Percentiles rank a stretch among this genome's conserved stretches.
Evolutionary conservation across 2,113 vertebrate genomes (phyloP).

Genomic region (Tringa solitaria): DNA sequence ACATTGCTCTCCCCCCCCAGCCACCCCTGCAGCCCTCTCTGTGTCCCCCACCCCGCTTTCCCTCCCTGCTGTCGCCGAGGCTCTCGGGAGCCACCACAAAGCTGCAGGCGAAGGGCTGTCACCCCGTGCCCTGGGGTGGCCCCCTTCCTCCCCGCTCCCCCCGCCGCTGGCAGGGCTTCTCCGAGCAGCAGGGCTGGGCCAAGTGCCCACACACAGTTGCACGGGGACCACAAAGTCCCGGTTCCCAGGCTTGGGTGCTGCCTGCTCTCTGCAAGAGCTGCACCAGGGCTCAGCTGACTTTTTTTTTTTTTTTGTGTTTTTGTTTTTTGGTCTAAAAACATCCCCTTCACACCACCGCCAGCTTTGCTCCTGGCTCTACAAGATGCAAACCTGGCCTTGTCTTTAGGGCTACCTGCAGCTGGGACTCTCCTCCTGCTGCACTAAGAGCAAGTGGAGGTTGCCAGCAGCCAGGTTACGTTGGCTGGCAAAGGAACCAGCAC

Average conservation of each 20-base stretch:
- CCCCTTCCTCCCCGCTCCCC: neutral
- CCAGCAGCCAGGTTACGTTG: accelerated
- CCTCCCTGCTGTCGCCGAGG: accelerated
- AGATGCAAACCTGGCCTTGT: neutral
- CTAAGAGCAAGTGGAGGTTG: neutral
- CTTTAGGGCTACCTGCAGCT: neutral
- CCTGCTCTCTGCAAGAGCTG: neutral
- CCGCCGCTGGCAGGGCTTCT: neutral
- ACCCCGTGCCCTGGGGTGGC: neutral
- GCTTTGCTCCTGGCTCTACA: neutral
- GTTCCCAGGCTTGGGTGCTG: neutral
- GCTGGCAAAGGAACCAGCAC: neutral
- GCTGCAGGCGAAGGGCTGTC: neutral
- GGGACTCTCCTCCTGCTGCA: neutral
- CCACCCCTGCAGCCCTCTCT: neutral
- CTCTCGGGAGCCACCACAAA: neutral
- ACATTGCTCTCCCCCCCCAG: no score
- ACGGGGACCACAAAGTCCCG: neutral
- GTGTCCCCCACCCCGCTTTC: accelerated
- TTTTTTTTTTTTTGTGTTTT: no score
- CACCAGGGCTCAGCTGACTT: neutral
- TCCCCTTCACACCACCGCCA: neutral
- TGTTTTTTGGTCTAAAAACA: neutral
- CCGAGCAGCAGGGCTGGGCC: accelerated
- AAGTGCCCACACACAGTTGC: neutral